Evolutionary conservation across 2,888 invertebrate genomes (phyloP).

Genomic region (Chrysodeixis includens): DNA sequence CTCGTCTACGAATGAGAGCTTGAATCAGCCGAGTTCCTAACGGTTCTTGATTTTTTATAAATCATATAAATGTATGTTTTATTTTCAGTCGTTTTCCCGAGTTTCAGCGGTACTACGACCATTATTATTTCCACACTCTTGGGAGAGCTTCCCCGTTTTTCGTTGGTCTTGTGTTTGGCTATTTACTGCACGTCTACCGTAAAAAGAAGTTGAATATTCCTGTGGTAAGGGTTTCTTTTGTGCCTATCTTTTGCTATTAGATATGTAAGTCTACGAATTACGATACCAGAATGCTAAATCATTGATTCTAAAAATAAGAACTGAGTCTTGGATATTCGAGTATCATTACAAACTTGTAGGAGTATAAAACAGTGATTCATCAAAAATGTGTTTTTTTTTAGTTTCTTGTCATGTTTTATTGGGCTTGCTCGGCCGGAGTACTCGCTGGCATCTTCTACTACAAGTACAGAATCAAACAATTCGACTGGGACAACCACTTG

Average conservation of each 20-base stretch:
- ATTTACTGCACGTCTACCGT: conserved; percentile 63
- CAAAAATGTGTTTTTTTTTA: too few species aligned
- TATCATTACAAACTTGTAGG: too few species aligned
- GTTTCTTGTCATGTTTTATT: conserved; percentile 33
- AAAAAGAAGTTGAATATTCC: conserved; percentile 58
- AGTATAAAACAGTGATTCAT: too few species aligned
- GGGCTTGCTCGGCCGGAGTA: conserved; percentile 30
- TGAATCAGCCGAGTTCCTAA: too few species aligned
- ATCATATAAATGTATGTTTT: background rate
- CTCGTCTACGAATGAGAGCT: background rate
- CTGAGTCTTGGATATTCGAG: too few species aligned
- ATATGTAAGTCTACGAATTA: too few species aligned
- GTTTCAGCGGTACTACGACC: conserved; percentile 33
- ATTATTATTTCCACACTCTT: conserved; percentile 69
- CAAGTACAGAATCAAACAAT: conserved; percentile 32
- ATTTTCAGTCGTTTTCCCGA: conserved; percentile 49
- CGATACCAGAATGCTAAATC: too few species aligned
- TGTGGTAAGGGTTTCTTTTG: conserved; percentile 59
- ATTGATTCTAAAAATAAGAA: too few species aligned
- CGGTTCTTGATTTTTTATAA: background rate
- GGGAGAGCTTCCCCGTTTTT: conserved; percentile 70
- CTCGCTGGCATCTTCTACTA: conserved; percentile 41
- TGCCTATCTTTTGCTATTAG: background rate
- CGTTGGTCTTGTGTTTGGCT: conserved; percentile 73
- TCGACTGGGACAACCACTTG: conserved; percentile 49